Base-by-base conservation (phyloP, 2,888 invertebrate species). In the Agelastica alni region DNA sequence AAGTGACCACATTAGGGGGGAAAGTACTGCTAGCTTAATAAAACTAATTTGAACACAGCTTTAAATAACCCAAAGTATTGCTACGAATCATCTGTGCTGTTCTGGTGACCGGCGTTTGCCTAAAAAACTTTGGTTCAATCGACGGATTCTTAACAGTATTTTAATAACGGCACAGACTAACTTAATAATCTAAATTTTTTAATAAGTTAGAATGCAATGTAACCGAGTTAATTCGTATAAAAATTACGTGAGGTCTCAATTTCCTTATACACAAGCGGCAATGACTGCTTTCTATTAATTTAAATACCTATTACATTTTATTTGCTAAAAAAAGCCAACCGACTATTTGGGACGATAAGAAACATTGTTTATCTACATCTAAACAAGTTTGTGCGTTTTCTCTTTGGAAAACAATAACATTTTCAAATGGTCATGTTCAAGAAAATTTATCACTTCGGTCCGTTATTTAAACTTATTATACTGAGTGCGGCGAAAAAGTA, bases 261-360 rank as follows among this genome's bases (percentile, higher is more conserved):
- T 28, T 46, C 46, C 46, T 46, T 46, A 46, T 37, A 46, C 5
- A 46, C 32, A 44, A 7, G 46, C 46, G 36, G 28, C 32, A 41
- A 42, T 49, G 20, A 31, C 31, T 42, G 41, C 49, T 49, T 49
- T 49, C 41, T 49, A 49, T 49, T 42, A 17, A 31, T 45, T 41
- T 32, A 31, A 42, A 49, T 32, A 42, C 17, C 41, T 41, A 30
- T 48, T 48, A 48, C 32, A 13, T 30, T 48, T 48, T 48, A 48
- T 48, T 28, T 18, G 12, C 20, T 39, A 16, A 30, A 45, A n/a
- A n/a, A 34, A 20, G 45, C 13, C 1, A 34, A 45, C 17, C 20
- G 13, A 32, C 34, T 34, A 45, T 45, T 34, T 42, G 28, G 42
- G 28, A 42, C 42, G 16, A 13, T 22, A 12, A 37, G 37, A 28